Evolutionary conservation across 2,113 vertebrate species (phyloP), one percentile per base, ranked within the genome.

Genomic region (Lota lota): DNA sequence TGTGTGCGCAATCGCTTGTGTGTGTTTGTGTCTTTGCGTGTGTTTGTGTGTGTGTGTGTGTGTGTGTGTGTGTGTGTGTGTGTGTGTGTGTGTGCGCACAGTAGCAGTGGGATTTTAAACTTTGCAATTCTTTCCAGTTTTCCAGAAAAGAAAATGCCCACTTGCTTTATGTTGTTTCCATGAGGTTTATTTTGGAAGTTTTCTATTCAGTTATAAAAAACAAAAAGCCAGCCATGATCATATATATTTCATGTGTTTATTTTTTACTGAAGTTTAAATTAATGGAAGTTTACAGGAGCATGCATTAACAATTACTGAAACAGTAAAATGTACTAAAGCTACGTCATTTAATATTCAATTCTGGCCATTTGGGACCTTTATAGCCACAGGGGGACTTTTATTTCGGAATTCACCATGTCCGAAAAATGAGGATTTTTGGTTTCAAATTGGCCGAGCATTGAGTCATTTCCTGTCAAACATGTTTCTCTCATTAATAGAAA

Each of bases 51-150:
- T 72, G 22, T 22, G n/a, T 40, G 2, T 63, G 24, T 50, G n/a
- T 50, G 24, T 14, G 11, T 64, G 40, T 64, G 19, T 50, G 63
- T 50, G 12, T 22, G 40, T 64, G 62, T n/a, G 17, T 63, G 33
- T 19, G 1, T 14, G 11, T 61, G 21, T 10, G 60, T 33, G 61
- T 11, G 4, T 33, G 28, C 10, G 5, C 56, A 77, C 40, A 64
- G 40, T 33, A 59, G 64, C 3, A 0, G 54, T 67, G 7, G 64
- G 69, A 73, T 21, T 67, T 70, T 28, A 75, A 72, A 84, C 75
- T 20, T 78, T 63, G 73, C 61, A 75, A 69, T 76, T 79, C 75
- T 20, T 78, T 63, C 73, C 61, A 75, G 69, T 76, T 79, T 59
- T 70, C 59, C 22, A 22, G 22, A 1, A 24, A 22, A 15, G 20